Conservation (phyloP, 1,140 invertebrate genomes). For the Calliopsis andreniformis region DNA sequence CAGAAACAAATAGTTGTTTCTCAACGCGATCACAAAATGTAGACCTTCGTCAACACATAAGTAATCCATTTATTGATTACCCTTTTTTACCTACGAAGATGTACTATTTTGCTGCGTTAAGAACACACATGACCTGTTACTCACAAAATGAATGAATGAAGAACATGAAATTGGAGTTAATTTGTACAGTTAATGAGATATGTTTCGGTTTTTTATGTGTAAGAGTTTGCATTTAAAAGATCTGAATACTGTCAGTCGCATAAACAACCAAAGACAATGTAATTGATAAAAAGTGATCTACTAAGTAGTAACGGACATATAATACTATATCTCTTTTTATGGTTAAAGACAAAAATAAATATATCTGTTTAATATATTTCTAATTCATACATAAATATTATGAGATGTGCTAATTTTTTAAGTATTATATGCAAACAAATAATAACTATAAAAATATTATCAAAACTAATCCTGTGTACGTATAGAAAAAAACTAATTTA, state of each 20-base stretch:
- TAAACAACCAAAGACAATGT: not conserved
- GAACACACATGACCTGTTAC: conserved; percentile 9
- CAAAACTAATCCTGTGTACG: no score
- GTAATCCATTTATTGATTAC: not conserved
- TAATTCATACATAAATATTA: no score
- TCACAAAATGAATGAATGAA: conserved; percentile 22
- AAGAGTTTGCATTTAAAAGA: not conserved
- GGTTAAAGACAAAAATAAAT: no score
- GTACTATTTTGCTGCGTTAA: not conserved
- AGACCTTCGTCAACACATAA: not conserved
- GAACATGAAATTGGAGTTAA: conserved; percentile 6
- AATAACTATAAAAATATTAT: no score
- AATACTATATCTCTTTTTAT: no score
- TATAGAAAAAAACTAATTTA: no score
- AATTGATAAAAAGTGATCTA: no score
- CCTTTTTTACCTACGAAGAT: not conserved
- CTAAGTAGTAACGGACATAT: no score
- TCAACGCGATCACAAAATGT: not conserved
- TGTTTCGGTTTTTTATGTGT: not conserved
- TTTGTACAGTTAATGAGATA: not conserved
- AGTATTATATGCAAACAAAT: no score
- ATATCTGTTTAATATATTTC: no score
- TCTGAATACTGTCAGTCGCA: not conserved
- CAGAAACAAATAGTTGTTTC: not conserved
- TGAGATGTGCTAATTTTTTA: no score